Conservation (phyloP, 2,888 invertebrate species). For the Syrista parreyssii region DNA sequence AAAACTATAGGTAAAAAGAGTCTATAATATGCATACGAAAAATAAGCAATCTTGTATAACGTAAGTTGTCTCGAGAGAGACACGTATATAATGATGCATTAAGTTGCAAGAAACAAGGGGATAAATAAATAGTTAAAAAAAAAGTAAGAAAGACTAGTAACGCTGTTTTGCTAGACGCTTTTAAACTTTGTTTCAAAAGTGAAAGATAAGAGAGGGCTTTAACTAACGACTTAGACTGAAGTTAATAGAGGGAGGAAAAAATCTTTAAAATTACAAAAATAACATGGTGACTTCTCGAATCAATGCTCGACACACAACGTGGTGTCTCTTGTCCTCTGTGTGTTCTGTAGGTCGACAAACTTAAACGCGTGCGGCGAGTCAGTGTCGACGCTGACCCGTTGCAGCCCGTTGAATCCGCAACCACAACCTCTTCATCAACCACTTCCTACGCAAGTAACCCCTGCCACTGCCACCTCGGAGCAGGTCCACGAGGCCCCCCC, state of each 20-base stretch:
- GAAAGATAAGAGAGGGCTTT: conserved; percentile 18
- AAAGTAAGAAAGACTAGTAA: conserved; percentile 15
- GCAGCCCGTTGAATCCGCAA: conserved; percentile 67
- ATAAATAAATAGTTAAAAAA: not conserved
- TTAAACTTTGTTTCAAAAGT: not conserved
- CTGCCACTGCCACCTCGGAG: conserved; percentile 65
- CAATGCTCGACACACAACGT: conserved; percentile 48
- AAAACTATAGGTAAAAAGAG: not conserved
- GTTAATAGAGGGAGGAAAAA: not conserved
- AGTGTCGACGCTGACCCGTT: conserved; percentile 67
- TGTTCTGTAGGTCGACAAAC: conserved; percentile 66
- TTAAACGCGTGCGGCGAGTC: conserved; percentile 67
- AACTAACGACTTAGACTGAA: conserved; percentile 6
- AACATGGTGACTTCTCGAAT: conserved; percentile 36
- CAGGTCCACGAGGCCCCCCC: conserved; percentile 64
- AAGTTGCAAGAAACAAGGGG: not conserved
- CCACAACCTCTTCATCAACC: conserved; percentile 63
- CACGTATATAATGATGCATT: not conserved
- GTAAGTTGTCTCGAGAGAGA: not conserved
- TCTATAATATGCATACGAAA: not conserved
- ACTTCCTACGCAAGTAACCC: conserved; percentile 66
- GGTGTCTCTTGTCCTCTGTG: conserved; percentile 63
- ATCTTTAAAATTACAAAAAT: conserved; percentile 28
- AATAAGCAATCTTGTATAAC: not conserved
- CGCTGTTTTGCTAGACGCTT: not conserved